Percentiles rank a stretch among this genome's conserved stretches.
phyloP scores from a whole-genome alignment of 2,888 invertebrate species.

The Agrochola lota region DNA sequence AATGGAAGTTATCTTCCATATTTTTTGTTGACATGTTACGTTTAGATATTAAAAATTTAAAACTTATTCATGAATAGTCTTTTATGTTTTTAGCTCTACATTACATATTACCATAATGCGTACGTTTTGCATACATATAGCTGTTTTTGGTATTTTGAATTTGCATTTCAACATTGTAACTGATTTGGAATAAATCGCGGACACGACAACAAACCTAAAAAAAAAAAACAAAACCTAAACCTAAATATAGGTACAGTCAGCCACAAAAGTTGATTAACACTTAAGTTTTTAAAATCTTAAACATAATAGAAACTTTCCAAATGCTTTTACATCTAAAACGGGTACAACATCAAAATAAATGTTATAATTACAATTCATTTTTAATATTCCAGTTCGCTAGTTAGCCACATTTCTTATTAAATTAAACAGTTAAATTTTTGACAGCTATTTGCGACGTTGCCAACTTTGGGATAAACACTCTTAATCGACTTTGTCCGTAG shows the following conservation, averaged over 20 bases:
- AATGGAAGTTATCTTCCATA: neutral
- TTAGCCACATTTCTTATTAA: no score
- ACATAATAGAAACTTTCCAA: no score
- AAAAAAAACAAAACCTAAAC: no score
- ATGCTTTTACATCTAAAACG: no score
- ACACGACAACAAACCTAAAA: neutral
- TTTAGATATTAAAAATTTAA: neutral
- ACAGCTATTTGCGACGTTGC: no score
- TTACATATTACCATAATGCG: neutral
- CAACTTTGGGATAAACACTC: no score
- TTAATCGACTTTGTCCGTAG: no score
- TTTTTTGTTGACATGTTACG: neutral
- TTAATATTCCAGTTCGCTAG: no score
- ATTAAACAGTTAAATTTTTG: no score
- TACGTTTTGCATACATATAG: neutral
- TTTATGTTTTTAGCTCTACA: neutral
- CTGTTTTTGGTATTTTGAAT: conserved; percentile 10
- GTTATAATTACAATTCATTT: no score
- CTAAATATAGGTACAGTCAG: neutral
- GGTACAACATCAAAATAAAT: no score
- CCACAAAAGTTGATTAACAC: neutral
- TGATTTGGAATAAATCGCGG: neutral
- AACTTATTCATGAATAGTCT: neutral
- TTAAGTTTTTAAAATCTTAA: neutral
- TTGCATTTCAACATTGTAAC: neutral